Conservation (phyloP, 1,140 invertebrate species). For the Paracyclopina nana region DNA sequence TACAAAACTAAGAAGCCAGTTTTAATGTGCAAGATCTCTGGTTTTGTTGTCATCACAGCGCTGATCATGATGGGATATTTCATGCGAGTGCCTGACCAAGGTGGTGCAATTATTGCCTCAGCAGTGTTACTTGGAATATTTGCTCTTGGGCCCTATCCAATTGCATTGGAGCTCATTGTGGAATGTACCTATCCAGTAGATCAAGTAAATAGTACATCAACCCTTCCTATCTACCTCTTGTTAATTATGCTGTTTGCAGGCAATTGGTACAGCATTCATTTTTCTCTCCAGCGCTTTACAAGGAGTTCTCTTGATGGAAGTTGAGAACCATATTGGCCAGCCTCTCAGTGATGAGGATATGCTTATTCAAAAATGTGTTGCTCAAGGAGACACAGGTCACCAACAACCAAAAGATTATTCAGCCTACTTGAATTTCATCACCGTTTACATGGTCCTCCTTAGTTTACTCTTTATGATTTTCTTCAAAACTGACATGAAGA, state of each 20-base stretch:
- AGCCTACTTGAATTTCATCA: conserved; percentile 2
- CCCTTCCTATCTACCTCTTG: not conserved
- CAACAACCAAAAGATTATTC: conserved; percentile 11
- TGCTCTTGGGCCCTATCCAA: conserved; percentile 8
- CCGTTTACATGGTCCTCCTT: conserved; percentile 2
- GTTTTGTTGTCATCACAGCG: not conserved
- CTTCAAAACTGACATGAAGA: conserved; percentile 6
- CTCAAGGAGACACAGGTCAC: not conserved
- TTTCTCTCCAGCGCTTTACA: conserved; percentile 3
- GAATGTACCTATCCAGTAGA: conserved; percentile 9
- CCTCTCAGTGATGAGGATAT: not conserved
- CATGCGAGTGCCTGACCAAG: not conserved
- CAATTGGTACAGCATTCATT: conserved; percentile 1
- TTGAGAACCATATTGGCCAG: conserved; percentile 2
- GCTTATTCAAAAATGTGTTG: not conserved
- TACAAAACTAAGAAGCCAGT: conserved; percentile 8
- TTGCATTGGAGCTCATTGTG: conserved; percentile 7
- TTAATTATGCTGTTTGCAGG: too few species aligned
- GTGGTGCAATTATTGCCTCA: not conserved
- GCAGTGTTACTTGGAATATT: not conserved
- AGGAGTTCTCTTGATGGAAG: conserved; percentile 11
- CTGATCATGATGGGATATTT: conserved; percentile 3
- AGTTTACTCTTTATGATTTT: conserved; percentile 1
- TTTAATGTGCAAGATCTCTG: not conserved
- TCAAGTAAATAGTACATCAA: not conserved